phyloP scores from a whole-genome alignment of 1,140 invertebrate genomes.

The Dermatophagoides farinae region DNA sequence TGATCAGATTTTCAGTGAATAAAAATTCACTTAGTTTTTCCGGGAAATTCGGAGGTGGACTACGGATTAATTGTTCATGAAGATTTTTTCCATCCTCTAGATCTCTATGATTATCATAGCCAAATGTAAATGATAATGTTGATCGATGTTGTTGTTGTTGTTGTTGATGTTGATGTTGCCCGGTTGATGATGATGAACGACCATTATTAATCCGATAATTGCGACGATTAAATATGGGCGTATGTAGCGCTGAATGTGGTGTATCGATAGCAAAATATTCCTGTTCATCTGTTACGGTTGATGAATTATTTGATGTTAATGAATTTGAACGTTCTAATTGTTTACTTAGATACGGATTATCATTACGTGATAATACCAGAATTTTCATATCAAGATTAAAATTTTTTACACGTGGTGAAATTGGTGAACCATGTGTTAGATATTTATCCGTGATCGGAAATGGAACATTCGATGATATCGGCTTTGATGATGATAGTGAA shows the following conservation, averaged over 20 bases:
- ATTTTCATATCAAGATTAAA: conserved; percentile 64
- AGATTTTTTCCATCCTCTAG: conserved; percentile 30
- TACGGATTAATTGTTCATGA: conserved; percentile 57
- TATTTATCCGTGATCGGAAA: conserved; percentile 2
- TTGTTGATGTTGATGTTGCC: background rate
- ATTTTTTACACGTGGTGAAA: conserved; percentile 36
- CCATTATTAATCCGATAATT: background rate
- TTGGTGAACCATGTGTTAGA: conserved; percentile 4
- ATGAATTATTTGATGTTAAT: background rate
- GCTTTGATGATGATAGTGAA: no score
- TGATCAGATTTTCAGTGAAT: conserved; percentile 11
- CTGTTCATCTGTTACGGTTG: background rate
- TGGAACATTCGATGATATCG: background rate
- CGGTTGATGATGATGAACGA: background rate
- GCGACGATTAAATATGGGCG: background rate
- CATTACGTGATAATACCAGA: conserved; percentile 48
- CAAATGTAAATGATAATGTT: background rate
- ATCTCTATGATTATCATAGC: background rate
- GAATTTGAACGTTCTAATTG: conserved; percentile 17
- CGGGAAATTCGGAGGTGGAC: conserved; percentile 40
- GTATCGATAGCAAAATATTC: background rate
- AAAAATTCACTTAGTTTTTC: conserved; percentile 18
- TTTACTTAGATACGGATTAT: conserved; percentile 53
- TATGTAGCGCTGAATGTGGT: background rate
- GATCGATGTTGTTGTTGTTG: background rate